These are phyloP conservation scores for Recurvirostra avosetta DNA, from an alignment of 2,113 vertebrate genomes.

Conservation along the genomic window DNA sequence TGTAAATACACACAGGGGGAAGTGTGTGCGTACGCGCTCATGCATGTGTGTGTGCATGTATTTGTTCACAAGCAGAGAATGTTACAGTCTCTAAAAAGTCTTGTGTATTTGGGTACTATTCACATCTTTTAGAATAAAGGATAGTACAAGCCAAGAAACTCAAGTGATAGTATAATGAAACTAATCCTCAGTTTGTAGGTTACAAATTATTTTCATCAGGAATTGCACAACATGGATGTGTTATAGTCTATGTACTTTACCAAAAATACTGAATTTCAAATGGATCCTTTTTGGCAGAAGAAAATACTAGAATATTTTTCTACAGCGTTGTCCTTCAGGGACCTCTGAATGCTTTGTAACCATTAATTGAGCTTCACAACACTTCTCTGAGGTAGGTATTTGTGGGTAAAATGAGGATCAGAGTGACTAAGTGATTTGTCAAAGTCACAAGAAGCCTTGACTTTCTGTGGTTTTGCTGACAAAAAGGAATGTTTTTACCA, in stretches of 20 bases:
- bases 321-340: background rate
- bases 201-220: conserved; percentile 10
- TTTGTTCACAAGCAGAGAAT: background rate
- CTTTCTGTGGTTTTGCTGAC: background rate
- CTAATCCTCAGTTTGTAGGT: background rate
- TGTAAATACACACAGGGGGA: conserved; percentile 16
- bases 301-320: background rate
- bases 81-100: background rate
- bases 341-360: background rate
- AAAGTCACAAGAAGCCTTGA: background rate
- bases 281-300: background rate
- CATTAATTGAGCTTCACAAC: background rate
- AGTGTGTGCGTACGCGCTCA: background rate
- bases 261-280: background rate
- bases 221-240: background rate
- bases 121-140: conserved; percentile 29
- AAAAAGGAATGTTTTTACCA: background rate
- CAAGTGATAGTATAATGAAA: conserved; percentile 17
- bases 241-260: background rate
- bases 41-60: background rate
- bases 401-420: background rate
- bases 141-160: background rate
- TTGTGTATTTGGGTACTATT: conserved; percentile 2
- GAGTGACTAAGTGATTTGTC: background rate
- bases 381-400: background rate